These are phyloP conservation scores for Bombus turneri DNA, from an alignment of 1,140 invertebrate species.

Conservation along the genomic window DNA sequence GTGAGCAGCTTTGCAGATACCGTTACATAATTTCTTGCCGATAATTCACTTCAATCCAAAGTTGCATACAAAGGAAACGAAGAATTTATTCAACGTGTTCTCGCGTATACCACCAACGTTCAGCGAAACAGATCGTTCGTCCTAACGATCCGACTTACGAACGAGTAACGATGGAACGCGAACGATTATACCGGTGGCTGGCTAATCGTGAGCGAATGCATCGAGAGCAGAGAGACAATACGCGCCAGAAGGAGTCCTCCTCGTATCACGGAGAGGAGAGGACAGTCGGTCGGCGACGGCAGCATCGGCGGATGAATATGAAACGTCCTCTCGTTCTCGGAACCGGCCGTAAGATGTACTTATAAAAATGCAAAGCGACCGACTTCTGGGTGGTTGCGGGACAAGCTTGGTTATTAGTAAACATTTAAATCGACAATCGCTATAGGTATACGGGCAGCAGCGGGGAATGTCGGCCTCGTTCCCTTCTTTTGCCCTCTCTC, in stretches of 20 bases:
- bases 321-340: conserved; percentile 72
- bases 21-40: not conserved
- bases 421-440: conserved; percentile 83
- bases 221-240: conserved; percentile 56
- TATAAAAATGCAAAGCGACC: conserved; percentile 82
- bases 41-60: not conserved
- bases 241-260: conserved; percentile 14
- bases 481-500: conserved; percentile 16
- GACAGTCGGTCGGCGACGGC: conserved; percentile 39
- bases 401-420: conserved; percentile 83
- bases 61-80: not conserved
- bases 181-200: conserved; percentile 52
- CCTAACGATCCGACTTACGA: conserved; percentile 7
- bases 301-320: conserved; percentile 74
- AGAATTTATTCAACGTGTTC: not conserved
- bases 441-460: conserved; percentile 69
- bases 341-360: conserved; percentile 74
- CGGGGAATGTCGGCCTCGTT: conserved; percentile 63
- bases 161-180: conserved; percentile 3
- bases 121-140: not conserved
- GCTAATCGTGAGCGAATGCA: conserved; percentile 63
- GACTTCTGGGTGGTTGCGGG: conserved; percentile 82
- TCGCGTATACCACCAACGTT: not conserved
- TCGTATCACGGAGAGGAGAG: not conserved
- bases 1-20: not conserved